These are phyloP conservation scores for Syndactyla subalaris DNA, from an alignment of 2,797 vertebrate species.

Conservation along the genomic window DNA sequence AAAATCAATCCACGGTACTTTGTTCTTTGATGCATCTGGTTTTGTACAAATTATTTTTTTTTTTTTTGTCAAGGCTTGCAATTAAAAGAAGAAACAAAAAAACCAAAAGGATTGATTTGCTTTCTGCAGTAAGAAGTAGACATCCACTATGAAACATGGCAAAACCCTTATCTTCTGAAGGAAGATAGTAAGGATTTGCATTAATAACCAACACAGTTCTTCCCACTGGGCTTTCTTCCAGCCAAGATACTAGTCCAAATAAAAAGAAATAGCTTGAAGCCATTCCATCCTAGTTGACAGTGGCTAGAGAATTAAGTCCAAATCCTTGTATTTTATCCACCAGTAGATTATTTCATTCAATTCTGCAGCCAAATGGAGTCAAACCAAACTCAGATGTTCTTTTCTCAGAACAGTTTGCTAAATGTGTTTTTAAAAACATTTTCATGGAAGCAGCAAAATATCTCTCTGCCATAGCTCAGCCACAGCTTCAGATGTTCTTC, in stretches of 20 bases:
- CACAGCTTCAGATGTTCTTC: not conserved
- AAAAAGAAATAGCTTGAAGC: conserved; percentile 20
- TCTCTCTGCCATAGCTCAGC: not conserved
- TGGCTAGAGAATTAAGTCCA: conserved; percentile 12
- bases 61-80: not conserved
- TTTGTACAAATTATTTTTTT: not conserved
- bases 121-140: not conserved
- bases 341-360: not conserved
- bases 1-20: not conserved
- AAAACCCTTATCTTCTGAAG: conserved; percentile 28
- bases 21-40: not conserved
- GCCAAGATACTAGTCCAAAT: not conserved
- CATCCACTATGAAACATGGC: not conserved
- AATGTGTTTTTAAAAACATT: not conserved
- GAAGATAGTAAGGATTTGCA: conserved; percentile 30
- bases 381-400: not conserved
- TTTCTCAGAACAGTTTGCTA: not conserved
- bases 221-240: conserved; percentile 9
- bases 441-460: not conserved
- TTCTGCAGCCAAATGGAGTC: conserved; percentile 10
- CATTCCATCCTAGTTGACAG: conserved; percentile 11
- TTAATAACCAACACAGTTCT: conserved; percentile 21
- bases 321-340: conserved; percentile 12
- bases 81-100: not conserved
- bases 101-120: not conserved